Base-by-base conservation (phyloP, 2,113 vertebrate genomes). In the Bagarius yarrelli region DNA sequence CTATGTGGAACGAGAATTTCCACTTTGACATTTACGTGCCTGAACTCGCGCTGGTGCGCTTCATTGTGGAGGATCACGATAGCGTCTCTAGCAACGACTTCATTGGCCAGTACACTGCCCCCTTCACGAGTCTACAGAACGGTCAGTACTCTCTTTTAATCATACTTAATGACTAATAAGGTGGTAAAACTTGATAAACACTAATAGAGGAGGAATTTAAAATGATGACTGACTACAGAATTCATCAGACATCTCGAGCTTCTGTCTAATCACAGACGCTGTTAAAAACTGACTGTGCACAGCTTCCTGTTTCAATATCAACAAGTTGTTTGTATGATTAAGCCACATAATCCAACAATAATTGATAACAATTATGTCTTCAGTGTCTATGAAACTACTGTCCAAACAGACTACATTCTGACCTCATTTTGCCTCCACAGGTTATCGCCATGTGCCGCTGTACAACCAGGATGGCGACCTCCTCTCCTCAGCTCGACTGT, bases 401-500 rank as follows among this genome's bases (percentile, higher is more conserved):
- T 57, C 4, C 9, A 59, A 25, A 2, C 23, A 23, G 25, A 34
- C 8, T 5, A 21, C 23, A 63, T 55, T n/a, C 30, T 76, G n/a
- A 40, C 61, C 59, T 73, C 8, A 57, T 79, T 81, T 80, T 85
- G 21, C 27, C 55, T 84, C 81, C 73, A 56, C 90, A 99, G 98
- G 98, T 76, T 99, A 98, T 90, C 95, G 96, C 81, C 97, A 99
- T 1, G 88, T 99, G 83, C 97, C 98, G 70, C 93, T 99, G 70
- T 86, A 96, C 82, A 93, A 91, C 34, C 94, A 94, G 90, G 94
- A 92, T 0, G 97, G 97, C 75, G 92, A 98, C 85, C 88, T 89
- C 0, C 87, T 96, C 57, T 93, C 94, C 4, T 97, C 96, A 8
- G 94, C 97, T 55, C 92, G 93, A 16, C 94, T 99, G 40, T 99